These are phyloP conservation scores for Acanthisitta chloris DNA, from an alignment of 2,113 vertebrate genomes.

Conservation along the genomic window DNA sequence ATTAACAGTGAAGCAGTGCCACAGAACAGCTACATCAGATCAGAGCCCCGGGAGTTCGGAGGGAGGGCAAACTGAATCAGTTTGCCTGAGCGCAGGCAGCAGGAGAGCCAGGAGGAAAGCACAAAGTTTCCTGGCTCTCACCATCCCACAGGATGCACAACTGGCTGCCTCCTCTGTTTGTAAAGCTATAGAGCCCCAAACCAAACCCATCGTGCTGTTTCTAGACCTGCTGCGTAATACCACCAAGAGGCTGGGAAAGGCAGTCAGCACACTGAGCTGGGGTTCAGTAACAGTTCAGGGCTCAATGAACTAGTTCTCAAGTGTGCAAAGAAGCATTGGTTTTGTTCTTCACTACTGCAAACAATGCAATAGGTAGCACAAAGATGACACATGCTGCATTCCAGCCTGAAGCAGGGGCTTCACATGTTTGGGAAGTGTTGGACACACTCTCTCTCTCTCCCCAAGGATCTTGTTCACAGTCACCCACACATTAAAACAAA, in stretches of 20 bases:
- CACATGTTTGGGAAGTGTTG: fast-evolving
- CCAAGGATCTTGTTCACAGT: neutral
- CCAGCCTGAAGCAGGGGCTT: neutral
- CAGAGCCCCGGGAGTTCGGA: neutral
- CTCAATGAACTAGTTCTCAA: neutral
- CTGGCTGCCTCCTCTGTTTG: neutral
- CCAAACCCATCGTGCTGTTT: fast-evolving
- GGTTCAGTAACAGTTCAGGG: neutral
- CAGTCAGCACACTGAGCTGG: fast-evolving
- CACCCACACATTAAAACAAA: neutral
- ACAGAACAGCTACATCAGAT: neutral
- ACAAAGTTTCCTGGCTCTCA: neutral
- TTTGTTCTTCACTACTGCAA: neutral
- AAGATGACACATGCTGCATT: fast-evolving
- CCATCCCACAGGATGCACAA: neutral
- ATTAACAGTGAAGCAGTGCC: neutral
- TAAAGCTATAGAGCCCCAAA: fast-evolving
- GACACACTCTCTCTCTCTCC: fast-evolving
- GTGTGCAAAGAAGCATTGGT: neutral
- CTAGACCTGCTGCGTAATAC: neutral
- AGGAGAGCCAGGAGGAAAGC: neutral
- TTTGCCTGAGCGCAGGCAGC: neutral
- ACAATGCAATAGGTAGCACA: neutral
- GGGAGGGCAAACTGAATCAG: fast-evolving
- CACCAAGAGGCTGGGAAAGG: neutral